Percentiles rank a stretch among this genome's conserved stretches.
Evolutionary conservation across 2,113 vertebrate genomes (phyloP).

Genomic region (Gopherus evgoodei): DNA sequence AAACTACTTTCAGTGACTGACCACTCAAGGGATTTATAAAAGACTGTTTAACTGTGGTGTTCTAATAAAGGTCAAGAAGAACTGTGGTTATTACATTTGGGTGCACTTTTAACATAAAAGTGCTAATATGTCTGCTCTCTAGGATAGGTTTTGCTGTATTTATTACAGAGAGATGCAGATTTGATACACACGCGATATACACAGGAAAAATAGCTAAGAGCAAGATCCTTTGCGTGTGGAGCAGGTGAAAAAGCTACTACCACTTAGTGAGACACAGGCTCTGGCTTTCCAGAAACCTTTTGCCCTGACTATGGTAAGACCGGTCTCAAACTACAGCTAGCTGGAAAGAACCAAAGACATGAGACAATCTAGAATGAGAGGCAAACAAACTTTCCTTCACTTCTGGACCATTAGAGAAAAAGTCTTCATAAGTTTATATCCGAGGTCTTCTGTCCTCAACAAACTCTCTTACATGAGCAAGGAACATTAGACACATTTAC

Average conservation of each 20-base stretch:
- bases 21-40: background rate
- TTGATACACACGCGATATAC: fast-evolving
- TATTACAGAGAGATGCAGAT: background rate
- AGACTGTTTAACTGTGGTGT: background rate
- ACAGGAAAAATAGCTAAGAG: background rate
- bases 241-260: background rate
- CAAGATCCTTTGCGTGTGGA: background rate
- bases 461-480: background rate
- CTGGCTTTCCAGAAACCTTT: background rate
- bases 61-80: fast-evolving
- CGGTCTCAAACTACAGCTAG: background rate
- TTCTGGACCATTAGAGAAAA: fast-evolving
- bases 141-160: background rate
- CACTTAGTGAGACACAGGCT: background rate
- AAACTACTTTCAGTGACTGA: background rate
- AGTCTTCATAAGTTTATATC: fast-evolving
- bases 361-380: background rate
- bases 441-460: background rate
- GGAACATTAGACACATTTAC: background rate
- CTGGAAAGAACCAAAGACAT: background rate
- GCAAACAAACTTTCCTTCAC: background rate
- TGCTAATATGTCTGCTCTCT: background rate
- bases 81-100: fast-evolving
- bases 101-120: background rate
- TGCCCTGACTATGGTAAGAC: background rate